Evolutionary conservation across 2,888 invertebrate genomes (phyloP).

Genomic region (Phortica magna): DNA sequence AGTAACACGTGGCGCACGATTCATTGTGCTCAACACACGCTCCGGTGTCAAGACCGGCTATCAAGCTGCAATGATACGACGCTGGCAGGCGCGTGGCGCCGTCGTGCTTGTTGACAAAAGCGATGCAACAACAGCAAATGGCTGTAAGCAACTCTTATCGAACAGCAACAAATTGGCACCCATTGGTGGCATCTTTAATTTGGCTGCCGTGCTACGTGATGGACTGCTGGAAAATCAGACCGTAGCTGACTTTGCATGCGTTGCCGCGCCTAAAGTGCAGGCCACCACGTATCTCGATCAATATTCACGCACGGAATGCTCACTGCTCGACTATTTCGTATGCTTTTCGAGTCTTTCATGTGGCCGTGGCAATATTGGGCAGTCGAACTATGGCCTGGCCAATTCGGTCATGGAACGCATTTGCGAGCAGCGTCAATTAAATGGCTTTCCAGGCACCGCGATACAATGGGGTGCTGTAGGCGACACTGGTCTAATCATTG

Average conservation of each 20-base stretch:
- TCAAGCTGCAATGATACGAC: conserved; percentile 89
- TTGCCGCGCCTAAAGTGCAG: conserved; percentile 90
- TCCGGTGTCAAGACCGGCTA: conserved; percentile 95
- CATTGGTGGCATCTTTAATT: conserved; percentile 94
- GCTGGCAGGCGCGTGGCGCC: conserved; percentile 83
- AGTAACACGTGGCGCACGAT: conserved; percentile 89
- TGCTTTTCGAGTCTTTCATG: conserved; percentile 97
- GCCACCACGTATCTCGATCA: conserved; percentile 90
- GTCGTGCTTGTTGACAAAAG: conserved; percentile 82
- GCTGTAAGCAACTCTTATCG: conserved; percentile 82
- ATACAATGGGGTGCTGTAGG: conserved; percentile 99
- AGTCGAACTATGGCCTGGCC: conserved; percentile 97
- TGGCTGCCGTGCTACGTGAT: conserved; percentile 94
- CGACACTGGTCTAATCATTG: conserved; percentile 95
- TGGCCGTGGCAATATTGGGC: conserved; percentile 97
- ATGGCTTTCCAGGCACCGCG: conserved; percentile 91
- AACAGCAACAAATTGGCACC: conserved; percentile 83
- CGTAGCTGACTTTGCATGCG: conserved; percentile 87
- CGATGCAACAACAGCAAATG: conserved; percentile 82
- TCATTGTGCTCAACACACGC: conserved; percentile 92
- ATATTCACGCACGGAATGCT: conserved; percentile 87
- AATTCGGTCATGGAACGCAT: conserved; percentile 99
- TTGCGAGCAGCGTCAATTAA: conserved; percentile 89
- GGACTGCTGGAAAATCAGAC: conserved; percentile 92
- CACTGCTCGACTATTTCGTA: conserved; percentile 93